Evolutionary conservation across 2,797 vertebrate genomes (phyloP), one percentile per base, ranked within the genome.

Genomic region (Onychomys arenicola): DNA sequence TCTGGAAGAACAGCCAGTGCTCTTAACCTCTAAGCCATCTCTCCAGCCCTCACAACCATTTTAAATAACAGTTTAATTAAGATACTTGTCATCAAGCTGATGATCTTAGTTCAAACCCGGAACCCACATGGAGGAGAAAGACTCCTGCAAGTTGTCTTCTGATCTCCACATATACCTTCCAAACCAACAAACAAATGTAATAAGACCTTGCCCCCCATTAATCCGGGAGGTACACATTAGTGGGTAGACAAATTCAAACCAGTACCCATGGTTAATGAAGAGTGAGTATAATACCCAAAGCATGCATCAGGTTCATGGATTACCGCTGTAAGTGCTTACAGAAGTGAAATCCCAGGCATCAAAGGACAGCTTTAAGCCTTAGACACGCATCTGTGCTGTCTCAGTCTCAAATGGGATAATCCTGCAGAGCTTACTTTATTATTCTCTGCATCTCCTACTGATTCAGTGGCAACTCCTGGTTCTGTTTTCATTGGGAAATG

Each of bases 321-420:
- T 67, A 13, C 93, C 46, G 65, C 59, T 17, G 6, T 27, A 94
- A 94, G 46, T 77, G n/a, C 91, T 90, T 95, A 78, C 5, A 27
- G 75, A 91, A 86, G 27, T 37, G 23, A 94, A 93, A 96, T 73
- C 85, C 77, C 16, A 77, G 84, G 71, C n/a, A 81, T 32, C 73
- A 75, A 69, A 86, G 34, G 32, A 81, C 11, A 77, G 67, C n/a
- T 16, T 77, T 59, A 96, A 88, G 88, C 21, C 43, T 80, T 71
- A 69, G 0, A 0, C 12, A 34, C 0, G 0, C 29, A 63, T n/a
- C 40, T 78, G 76, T 19, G 82, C 14, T 43, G 59, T 10, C 0
- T 23, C 87, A 73, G 13, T 57, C 52, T 89, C 86, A 87, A 71
- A 23, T 34, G 69, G 78, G 69, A 77, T 67, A 82, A 96, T 25